Base-by-base conservation (phyloP, 64 coral and sea anemone genomes). In the Orbicella faveolata region DNA sequence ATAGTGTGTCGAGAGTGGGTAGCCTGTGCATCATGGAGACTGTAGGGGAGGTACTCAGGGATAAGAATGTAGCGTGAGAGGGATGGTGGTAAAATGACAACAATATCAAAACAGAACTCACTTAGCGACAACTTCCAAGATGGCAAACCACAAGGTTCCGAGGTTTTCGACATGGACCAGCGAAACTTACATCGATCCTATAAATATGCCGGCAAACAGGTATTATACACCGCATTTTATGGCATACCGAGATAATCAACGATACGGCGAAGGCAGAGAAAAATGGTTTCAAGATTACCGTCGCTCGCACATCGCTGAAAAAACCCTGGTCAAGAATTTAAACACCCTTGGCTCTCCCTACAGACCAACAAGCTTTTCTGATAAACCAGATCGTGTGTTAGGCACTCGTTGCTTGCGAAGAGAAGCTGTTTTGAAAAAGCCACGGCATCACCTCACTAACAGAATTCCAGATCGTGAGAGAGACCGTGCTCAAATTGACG, bases 271-370 rank as follows among this genome's bases (percentile, higher is more conserved):
- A 69, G 88, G 81, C 0, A 95, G 93, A 35, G 90, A 88, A 68
- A 99, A 93, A 81, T 99, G 97, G 97, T 99, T 99, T 86, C 90
- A 99, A 68, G 97, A 99, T 61, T 99, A 99, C 34, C 91, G 94
- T 36, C 84, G 97, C 16, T 93, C 97, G 13, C 73, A 92, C 79
- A 63, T 91, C 15, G 88, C 79, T 67, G 94, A 99, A 62, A 81
- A 63, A 69, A 91, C 84, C 21, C 68, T 99, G 35, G 77, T 76
- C 67, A 95, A 96, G 19, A 92, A 89, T 61, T 74, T 92, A 34
- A 90, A 87, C 25, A 92, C 90, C 6, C 83, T 88, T 35, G 92
- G 92, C 1, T 92, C 95, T 61, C 90, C 94, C 11, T 73, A 96
- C 33, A 88, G 94, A 41, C 97, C 97, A 3, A 99, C 97, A 18